A percentile compares a stretch with the other conserved stretches of the same genome.
These are phyloP conservation scores for Actinemys pallida DNA, from an alignment of 2,113 vertebrate genomes.

Conservation along the genomic window DNA sequence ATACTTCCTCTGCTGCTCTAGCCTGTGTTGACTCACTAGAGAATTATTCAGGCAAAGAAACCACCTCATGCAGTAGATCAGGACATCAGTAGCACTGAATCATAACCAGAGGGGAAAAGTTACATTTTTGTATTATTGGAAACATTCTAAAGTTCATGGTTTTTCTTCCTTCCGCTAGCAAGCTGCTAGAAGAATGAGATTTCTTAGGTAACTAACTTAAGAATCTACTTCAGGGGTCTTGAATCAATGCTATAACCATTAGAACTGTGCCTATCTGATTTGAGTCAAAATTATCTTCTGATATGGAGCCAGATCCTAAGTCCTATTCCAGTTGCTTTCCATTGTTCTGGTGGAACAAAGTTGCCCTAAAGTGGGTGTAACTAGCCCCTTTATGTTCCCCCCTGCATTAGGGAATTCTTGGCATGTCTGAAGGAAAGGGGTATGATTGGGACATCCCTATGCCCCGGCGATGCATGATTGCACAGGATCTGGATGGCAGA, in stretches of 20 bases:
- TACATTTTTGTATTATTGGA: not conserved
- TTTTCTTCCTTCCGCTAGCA: not conserved
- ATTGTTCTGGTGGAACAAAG: not conserved
- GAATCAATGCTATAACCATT: not conserved
- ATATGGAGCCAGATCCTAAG: not conserved
- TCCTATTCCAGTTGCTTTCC: not conserved
- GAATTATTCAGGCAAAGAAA: constrained; percentile 10
- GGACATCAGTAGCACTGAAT: not conserved
- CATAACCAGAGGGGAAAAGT: not conserved
- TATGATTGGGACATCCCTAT: not conserved
- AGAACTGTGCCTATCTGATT: not conserved
- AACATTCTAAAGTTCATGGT: not conserved
- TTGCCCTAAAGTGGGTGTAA: not conserved
- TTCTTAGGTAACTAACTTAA: not conserved
- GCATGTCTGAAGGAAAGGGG: not conserved
- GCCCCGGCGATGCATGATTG: not conserved
- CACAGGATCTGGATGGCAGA: not conserved
- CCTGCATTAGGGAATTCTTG: not conserved
- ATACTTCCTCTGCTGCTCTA: not conserved
- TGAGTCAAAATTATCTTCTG: not conserved
- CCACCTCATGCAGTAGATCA: not conserved
- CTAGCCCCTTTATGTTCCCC: not conserved
- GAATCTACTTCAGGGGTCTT: not conserved
- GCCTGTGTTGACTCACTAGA: not conserved
- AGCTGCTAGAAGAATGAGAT: not conserved